Conservation (phyloP, 2,797 vertebrate species). For the Rhinichthys osculus region DNA sequence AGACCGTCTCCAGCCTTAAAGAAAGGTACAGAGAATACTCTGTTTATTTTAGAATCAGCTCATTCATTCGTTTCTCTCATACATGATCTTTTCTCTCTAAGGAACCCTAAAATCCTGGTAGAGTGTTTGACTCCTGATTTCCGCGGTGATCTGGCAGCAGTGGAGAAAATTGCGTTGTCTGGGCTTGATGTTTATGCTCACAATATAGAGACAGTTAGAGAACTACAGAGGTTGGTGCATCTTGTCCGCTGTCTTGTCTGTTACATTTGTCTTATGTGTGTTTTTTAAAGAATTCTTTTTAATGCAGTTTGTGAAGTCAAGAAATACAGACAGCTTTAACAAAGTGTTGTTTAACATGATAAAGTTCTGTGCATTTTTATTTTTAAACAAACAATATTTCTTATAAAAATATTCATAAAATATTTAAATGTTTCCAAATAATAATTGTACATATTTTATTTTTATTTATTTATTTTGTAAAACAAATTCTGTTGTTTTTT, state of each 20-base stretch:
- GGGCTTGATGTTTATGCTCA: slow-evolving; percentile 96
- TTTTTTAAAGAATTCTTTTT: neutral
- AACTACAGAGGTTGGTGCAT: slow-evolving; percentile 86
- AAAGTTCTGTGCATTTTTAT: too few relatives aligned
- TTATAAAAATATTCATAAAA: too few relatives aligned
- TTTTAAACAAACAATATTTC: too few relatives aligned
- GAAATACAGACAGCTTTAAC: neutral
- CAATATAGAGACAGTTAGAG: slow-evolving; percentile 94
- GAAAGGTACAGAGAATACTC: slow-evolving; percentile 80
- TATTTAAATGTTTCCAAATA: too few relatives aligned
- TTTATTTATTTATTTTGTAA: neutral
- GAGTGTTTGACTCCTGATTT: slow-evolving; percentile 98
- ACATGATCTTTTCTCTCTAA: slow-evolving; percentile 59
- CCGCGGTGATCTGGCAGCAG: slow-evolving; percentile 86
- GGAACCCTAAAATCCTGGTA: slow-evolving; percentile 88
- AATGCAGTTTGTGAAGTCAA: neutral
- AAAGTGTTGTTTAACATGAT: neutral
- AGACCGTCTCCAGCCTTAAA: slow-evolving; percentile 89
- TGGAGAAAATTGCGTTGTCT: slow-evolving; percentile 88
- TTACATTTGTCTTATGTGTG: too few relatives aligned
- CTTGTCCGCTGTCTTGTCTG: neutral
- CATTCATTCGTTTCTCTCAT: neutral
- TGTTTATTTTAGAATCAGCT: neutral
- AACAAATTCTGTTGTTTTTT: neutral
- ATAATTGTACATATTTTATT: neutral